These are phyloP conservation scores for Falco columbarius DNA, from an alignment of 2,797 vertebrate genomes.

Conservation along the genomic window DNA sequence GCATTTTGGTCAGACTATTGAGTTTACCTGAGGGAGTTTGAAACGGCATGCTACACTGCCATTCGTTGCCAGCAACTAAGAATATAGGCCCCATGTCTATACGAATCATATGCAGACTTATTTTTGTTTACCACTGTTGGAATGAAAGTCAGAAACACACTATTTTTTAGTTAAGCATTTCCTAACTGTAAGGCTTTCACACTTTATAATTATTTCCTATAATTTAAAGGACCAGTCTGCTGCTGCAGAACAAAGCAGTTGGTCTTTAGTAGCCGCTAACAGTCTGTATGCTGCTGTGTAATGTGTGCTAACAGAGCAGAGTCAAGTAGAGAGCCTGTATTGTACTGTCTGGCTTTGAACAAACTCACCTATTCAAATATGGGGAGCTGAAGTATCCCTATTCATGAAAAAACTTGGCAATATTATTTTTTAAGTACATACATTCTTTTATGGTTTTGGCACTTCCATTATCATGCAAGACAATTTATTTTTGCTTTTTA, in stretches of 20 bases:
- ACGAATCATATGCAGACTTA: neutral
- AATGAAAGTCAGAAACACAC: neutral
- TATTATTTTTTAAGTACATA: neutral
- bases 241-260: neutral
- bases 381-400: neutral
- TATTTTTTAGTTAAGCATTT: neutral
- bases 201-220: neutral
- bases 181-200: neutral
- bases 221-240: neutral
- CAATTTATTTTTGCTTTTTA: neutral
- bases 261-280: neutral
- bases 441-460: neutral
- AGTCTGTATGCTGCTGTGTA: neutral
- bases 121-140: neutral
- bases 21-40: neutral
- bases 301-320: neutral
- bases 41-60: neutral
- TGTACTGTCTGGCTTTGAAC: neutral
- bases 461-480: neutral
- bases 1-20: neutral
- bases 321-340: neutral
- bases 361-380: neutral
- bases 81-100: neutral
- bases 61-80: neutral
- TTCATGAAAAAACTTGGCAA: neutral